phyloP scores from a whole-genome alignment of 1,140 invertebrate species.

The Periplaneta americana region DNA sequence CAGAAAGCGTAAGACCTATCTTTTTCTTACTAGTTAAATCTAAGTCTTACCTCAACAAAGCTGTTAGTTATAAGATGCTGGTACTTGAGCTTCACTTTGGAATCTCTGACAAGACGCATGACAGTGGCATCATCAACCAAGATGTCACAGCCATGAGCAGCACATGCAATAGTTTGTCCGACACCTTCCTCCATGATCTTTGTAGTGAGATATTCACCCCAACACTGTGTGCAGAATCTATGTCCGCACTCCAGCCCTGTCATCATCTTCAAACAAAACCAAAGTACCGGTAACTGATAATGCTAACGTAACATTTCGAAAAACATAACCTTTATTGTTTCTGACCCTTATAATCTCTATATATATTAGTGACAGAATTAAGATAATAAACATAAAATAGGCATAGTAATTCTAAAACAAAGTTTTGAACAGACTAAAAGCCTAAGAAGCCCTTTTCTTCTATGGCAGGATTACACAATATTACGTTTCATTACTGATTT shows the following conservation, averaged over 20 bases:
- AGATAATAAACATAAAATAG: neutral
- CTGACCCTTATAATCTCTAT: no score
- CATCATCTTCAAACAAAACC: slow-evolving; percentile 73
- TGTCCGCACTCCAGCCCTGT: slow-evolving; percentile 95
- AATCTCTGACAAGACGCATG: slow-evolving; percentile 86
- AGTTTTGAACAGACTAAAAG: no score
- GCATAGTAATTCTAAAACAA: neutral
- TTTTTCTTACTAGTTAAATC: neutral
- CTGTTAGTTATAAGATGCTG: slow-evolving; percentile 98
- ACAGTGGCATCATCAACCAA: slow-evolving; percentile 95
- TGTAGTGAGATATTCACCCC: slow-evolving; percentile 95
- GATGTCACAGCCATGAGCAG: slow-evolving; percentile 87
- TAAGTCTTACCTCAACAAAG: slow-evolving; percentile 82
- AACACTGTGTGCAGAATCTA: slow-evolving; percentile 90
- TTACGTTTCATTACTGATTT: no score
- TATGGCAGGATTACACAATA: no score
- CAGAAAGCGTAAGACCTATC: no score
- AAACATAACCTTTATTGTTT: no score
- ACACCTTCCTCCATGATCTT: slow-evolving; percentile 98
- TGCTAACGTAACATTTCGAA: neutral
- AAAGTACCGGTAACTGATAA: neutral
- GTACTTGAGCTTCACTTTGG: slow-evolving; percentile 93
- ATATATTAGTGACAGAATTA: neutral
- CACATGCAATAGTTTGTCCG: slow-evolving; percentile 93
- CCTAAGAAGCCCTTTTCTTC: no score